Evolutionary conservation across 1,140 invertebrate genomes (phyloP), one percentile per base, ranked within the genome.

Genomic region (Drosophila trapezifrons): DNA sequence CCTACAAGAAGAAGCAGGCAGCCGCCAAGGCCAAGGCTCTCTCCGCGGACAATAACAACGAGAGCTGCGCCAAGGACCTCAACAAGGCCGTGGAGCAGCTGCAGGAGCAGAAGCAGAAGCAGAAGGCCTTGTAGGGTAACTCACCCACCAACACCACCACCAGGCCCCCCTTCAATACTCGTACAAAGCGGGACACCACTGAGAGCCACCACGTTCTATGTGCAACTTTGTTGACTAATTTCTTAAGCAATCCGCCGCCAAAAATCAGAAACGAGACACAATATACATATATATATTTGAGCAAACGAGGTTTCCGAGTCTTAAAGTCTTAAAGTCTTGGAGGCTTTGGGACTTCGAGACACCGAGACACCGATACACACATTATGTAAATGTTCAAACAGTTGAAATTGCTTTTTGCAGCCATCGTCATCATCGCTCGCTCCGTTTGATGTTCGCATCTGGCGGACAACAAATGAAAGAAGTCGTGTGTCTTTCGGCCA

Each of bases 1-100:
- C 95, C 0, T 96, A 96, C 76, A 93, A 93, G 40, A 92, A 91
- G 78, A 87, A 87, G 27, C 73, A 80, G 55, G 76, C 74, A 1
- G 67, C 75, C 22, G 73, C 78, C 38, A 71, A 78, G 32, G 82
- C 71, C 49, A 69, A 83, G 55, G 75, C 81, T 22, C 58, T 77
- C 47, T 38, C 60, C 10, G 64, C 62, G 20, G 73, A 87, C 17
- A 92, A 91, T 29, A 92, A 92, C 65, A 92, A 92, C 29, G 76
- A 91, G 15, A 71, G 66, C 62, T 80, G 65, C 42, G 78, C 76
- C 56, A 92, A 92, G 74, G 73, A 92, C 65, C 71, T 87, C n/a
- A 91, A 91, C 64, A 86, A 66, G 40, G 81, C 72, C 4, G 46
- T 40, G 20, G 63, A 70, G 29, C 40, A 60, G 47, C 67, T 67